Evolutionary conservation across 2,888 invertebrate species (phyloP).

Genomic region (Sphaerophoria rueppellii): DNA sequence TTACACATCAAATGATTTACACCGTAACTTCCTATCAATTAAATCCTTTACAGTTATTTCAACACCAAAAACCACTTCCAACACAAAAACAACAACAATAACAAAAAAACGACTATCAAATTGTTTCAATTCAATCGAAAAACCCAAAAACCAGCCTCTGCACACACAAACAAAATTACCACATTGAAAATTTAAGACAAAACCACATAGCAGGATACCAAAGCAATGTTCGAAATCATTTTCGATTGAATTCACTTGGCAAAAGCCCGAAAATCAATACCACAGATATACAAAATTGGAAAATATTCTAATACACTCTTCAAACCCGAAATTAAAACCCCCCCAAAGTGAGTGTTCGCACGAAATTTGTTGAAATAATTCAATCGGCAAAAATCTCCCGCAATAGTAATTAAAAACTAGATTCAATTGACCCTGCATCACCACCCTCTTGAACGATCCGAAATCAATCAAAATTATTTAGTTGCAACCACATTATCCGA

Average conservation of each 20-base stretch:
- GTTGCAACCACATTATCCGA: constrained; percentile 54
- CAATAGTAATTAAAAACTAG: constrained; percentile 65
- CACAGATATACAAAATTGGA: constrained; percentile 7
- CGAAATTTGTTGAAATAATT: constrained; percentile 24
- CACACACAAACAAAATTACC: background rate
- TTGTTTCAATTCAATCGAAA: constrained; percentile 3
- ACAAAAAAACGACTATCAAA: background rate
- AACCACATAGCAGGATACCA: constrained; percentile 21
- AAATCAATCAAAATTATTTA: constrained; percentile 59
- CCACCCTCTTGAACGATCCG: background rate
- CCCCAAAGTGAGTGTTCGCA: background rate
- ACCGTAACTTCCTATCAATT: constrained; percentile 5
- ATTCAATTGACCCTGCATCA: constrained; percentile 52
- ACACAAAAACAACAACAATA: background rate
- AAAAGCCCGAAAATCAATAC: constrained; percentile 10
- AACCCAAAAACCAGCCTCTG: background rate
- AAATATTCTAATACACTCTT: background rate
- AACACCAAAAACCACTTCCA: constrained; percentile 24
- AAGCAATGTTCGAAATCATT: constrained; percentile 29
- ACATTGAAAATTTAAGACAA: constrained; percentile 11
- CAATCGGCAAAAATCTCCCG: constrained; percentile 57
- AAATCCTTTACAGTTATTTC: background rate
- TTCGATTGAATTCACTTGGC: constrained; percentile 8
- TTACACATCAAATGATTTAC: constrained; percentile 16
- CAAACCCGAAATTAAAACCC: background rate